phyloP scores from a whole-genome alignment of 1,140 invertebrate species.

The Dinoponera quadriceps region DNA sequence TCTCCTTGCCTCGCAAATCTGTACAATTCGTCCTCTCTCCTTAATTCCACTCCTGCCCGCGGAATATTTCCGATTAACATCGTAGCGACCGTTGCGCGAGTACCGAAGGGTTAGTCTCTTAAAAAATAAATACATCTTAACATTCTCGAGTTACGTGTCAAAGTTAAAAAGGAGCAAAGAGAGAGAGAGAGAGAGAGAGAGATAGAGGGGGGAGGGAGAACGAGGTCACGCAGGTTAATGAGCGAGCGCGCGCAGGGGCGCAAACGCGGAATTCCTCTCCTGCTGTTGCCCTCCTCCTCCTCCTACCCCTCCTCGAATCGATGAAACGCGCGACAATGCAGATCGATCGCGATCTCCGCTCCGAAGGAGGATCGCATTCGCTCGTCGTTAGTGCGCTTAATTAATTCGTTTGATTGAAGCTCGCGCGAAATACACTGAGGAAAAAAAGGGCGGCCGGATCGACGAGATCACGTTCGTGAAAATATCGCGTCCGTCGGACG shows the following conservation, averaged over 20 bases:
- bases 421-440: too few relatives aligned
- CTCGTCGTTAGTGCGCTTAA: slow-evolving; percentile 5
- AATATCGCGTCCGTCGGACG: too few relatives aligned
- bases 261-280: neutral
- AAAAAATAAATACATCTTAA: slow-evolving; percentile 60
- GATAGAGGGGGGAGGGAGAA: slow-evolving; percentile 32
- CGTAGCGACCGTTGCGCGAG: slow-evolving; percentile 21
- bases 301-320: slow-evolving; percentile 23
- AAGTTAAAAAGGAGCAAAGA: slow-evolving; percentile 52
- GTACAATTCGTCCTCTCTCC: neutral
- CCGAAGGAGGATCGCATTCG: slow-evolving; percentile 41
- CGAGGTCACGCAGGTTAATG: slow-evolving; percentile 14
- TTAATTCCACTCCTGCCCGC: neutral
- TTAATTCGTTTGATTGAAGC: slow-evolving; percentile 58
- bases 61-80: neutral
- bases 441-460: too few relatives aligned
- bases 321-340: slow-evolving; percentile 12
- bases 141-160: slow-evolving; percentile 58
- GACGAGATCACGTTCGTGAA: too few relatives aligned
- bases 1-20: neutral
- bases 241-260: neutral
- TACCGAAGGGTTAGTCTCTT: slow-evolving; percentile 44
- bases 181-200: slow-evolving; percentile 29
- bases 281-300: neutral
- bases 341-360: slow-evolving; percentile 23